A percentile compares a stretch with the other conserved stretches of the same genome.
Conservation (phyloP, 1,140 invertebrate species). For the Drosophila murphyi region DNA sequence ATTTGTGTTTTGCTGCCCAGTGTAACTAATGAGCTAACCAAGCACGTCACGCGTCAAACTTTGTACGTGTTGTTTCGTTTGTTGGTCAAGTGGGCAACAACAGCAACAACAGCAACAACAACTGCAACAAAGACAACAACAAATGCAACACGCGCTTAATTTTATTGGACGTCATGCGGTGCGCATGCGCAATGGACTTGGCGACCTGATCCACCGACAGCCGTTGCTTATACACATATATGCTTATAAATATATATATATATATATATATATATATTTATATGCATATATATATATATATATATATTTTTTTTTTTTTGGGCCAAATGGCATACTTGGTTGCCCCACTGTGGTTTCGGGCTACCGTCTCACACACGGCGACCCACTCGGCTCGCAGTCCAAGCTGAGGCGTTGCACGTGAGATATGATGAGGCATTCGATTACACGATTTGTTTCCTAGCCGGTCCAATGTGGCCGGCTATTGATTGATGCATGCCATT, state of each 20-base stretch:
- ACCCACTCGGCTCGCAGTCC: constrained; percentile 27
- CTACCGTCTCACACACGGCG: constrained; percentile 25
- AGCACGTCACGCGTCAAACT: constrained; percentile 75
- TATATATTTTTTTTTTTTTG: constrained; percentile 51
- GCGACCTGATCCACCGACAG: constrained; percentile 53
- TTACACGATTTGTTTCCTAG: constrained; percentile 9
- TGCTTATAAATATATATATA: background rate
- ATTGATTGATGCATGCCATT: constrained; percentile 43
- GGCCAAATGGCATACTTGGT: constrained; percentile 81
- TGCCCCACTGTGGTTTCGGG: constrained; percentile 41
- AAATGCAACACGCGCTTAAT: constrained; percentile 81
- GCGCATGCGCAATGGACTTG: constrained; percentile 70
- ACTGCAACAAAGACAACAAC: constrained; percentile 56
- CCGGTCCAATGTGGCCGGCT: background rate
- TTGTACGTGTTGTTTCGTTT: constrained; percentile 82
- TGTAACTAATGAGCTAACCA: constrained; percentile 55
- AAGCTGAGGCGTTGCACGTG: constrained; percentile 19
- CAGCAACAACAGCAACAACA: constrained; percentile 29
- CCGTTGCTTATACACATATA: constrained; percentile 41
- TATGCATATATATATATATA: constrained; percentile 1
- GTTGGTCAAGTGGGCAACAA: constrained; percentile 75
- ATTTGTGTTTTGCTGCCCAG: constrained; percentile 29
- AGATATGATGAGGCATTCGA: constrained; percentile 24
- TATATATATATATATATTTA: background rate
- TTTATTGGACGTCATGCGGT: constrained; percentile 78